Conservation (phyloP, 1,140 invertebrate species). For the Ostrea edulis region DNA sequence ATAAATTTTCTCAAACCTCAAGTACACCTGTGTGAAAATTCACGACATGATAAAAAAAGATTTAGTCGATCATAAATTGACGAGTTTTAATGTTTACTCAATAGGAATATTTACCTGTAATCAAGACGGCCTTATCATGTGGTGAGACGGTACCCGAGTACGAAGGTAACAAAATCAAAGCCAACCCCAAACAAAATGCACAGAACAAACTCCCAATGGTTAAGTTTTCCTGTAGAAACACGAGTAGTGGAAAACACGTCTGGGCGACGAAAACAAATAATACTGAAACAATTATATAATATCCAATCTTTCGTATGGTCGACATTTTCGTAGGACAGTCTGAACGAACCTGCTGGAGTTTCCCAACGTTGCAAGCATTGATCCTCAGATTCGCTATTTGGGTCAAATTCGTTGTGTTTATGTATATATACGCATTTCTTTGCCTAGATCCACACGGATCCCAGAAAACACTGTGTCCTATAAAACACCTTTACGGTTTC, state of each 20-base stretch:
- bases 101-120: constrained; percentile 60
- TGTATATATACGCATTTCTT: not conserved
- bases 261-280: not conserved
- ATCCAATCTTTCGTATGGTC: constrained; percentile 14
- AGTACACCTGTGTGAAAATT: not conserved
- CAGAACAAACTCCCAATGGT: not conserved
- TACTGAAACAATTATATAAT: not conserved
- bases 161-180: not conserved
- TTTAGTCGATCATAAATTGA: not conserved
- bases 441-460: not conserved
- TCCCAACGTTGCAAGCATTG: not conserved
- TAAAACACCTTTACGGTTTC: not conserved
- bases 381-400: not conserved
- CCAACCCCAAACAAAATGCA: constrained; percentile 19
- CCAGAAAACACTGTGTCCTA: not conserved
- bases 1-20: constrained; percentile 11
- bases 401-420: constrained; percentile 7
- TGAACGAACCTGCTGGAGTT: not conserved
- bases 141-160: constrained; percentile 14
- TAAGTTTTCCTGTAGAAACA: not conserved
- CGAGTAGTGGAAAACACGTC: not conserved
- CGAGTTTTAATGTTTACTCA: constrained; percentile 1
- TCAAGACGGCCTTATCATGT: constrained; percentile 59
- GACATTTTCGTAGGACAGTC: constrained; percentile 1
- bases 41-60: not conserved